Conservation (phyloP, 2,113 vertebrate genomes). For the Poeciliopsis retropinna region DNA sequence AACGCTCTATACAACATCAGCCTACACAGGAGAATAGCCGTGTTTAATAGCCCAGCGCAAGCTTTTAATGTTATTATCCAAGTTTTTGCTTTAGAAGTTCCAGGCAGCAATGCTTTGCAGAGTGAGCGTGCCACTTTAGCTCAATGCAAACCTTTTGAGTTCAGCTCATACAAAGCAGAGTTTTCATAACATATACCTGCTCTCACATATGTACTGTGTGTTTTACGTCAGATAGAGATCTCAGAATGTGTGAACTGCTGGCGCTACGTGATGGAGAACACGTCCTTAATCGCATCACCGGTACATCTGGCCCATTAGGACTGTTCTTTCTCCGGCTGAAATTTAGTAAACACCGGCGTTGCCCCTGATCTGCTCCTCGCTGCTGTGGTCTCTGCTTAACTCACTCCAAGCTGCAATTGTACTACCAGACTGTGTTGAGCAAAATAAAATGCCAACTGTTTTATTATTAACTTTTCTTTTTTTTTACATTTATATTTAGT, state of each 20-base stretch:
- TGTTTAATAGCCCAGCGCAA: no score
- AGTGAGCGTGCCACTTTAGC: background rate
- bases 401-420: background rate
- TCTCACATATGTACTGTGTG: background rate
- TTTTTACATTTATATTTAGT: background rate
- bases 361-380: background rate
- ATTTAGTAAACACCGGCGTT: slow-evolving; percentile 11
- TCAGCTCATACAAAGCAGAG: background rate
- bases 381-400: background rate
- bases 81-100: background rate
- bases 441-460: background rate
- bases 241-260: slow-evolving; percentile 28
- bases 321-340: slow-evolving; percentile 58
- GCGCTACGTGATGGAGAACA: slow-evolving; percentile 65
- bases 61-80: no score
- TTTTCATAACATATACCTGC: slow-evolving; percentile 18
- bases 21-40: no score
- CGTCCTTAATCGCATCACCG: slow-evolving; percentile 64
- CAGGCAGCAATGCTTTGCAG: background rate
- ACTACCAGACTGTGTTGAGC: background rate
- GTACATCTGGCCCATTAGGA: slow-evolving; percentile 57
- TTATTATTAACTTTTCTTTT: background rate
- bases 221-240: slow-evolving; percentile 36
- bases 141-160: background rate
- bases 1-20: no score